Conservation (phyloP, 1,140 invertebrate genomes). For the Megathymus violae region DNA sequence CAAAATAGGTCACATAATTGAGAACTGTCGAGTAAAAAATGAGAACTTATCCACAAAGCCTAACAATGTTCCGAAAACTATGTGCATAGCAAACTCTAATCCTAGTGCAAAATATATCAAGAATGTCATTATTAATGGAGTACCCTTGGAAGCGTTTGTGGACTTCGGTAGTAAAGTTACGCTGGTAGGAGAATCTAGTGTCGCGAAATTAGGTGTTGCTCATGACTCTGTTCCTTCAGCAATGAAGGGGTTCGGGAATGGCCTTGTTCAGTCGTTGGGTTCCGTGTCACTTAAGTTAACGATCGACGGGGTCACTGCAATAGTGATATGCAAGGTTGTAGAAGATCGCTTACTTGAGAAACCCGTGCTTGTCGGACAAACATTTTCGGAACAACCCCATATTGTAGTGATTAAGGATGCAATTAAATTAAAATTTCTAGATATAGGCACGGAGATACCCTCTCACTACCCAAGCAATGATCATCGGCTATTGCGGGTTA, state of each 20-base stretch:
- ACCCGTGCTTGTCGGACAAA: slow-evolving; percentile 5
- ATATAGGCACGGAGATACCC: not conserved
- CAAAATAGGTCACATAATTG: slow-evolving; percentile 33
- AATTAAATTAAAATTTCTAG: not conserved
- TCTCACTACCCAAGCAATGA: not conserved
- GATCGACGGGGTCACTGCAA: not conserved
- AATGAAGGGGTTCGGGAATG: slow-evolving; percentile 34
- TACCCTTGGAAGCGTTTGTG: slow-evolving; percentile 5
- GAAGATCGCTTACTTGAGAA: not conserved
- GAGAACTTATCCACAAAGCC: not conserved
- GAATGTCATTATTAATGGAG: slow-evolving; percentile 9
- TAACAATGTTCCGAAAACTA: slow-evolving; percentile 14
- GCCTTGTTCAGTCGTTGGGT: slow-evolving; percentile 21
- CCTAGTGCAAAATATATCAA: slow-evolving; percentile 37
- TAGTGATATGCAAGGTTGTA: slow-evolving; percentile 2
- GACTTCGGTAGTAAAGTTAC: slow-evolving; percentile 29
- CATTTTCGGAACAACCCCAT: slow-evolving; percentile 1
- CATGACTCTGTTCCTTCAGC: slow-evolving; percentile 14
- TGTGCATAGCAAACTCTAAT: slow-evolving; percentile 18
- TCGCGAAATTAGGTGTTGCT: not conserved
- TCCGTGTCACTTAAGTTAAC: slow-evolving; percentile 3
- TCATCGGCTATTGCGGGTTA: not conserved
- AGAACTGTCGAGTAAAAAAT: slow-evolving; percentile 1
- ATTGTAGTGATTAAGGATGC: slow-evolving; percentile 1
- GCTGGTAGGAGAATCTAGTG: slow-evolving; percentile 24